Evolutionary conservation across 2,113 vertebrate species (phyloP), one percentile per base, ranked within the genome.

Genomic region (Procavia capensis): DNA sequence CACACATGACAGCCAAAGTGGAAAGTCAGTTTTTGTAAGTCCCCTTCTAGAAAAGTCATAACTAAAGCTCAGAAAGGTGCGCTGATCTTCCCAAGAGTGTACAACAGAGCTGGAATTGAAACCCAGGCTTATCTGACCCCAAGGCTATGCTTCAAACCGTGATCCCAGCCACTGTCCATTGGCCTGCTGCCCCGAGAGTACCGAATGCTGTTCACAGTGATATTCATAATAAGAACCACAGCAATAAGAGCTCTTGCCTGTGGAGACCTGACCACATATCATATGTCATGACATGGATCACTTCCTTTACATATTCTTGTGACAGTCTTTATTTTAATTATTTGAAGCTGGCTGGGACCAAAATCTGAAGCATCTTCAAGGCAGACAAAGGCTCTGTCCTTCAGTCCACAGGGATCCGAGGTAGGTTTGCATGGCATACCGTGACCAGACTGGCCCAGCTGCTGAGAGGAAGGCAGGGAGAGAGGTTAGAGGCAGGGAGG

Each of bases 191-290:
- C 27, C 64, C 1, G 2, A 20, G 57, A 31, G 34, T 14, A 31
- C 43, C 0, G 0, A 5, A 3, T 29, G 45, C 45, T 39, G 36
- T 2, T 13, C 45, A 6, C 59, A 1, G 31, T n/a, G 25, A 13
- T 0, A 0, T 1, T 2, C 11, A 0, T 2, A 8, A 0, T 59
- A 8, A 31, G 39, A 75, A 36, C 31, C 45, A 13, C 1, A 0
- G 20, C 10, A 54, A 10, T 8, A 3, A 29, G 3, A 29, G 34
- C 25, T 70, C 41, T 4, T 0, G 0, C 20, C 29, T 7, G 17
- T 5, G 27, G 54, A 81, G 64, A 75, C 36, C 39, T 66, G 61
- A 1, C 17, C 29, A 3, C 5, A 1, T 3, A 16, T 63, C 54
- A 8, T 2, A 0, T 5, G 43, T 50, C 19, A 2, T 2, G n/a